Evolutionary conservation across 2,888 invertebrate genomes (phyloP), one percentile per base, ranked within the genome.

Genomic region (Ashinkailepas kermadecensis): DNA sequence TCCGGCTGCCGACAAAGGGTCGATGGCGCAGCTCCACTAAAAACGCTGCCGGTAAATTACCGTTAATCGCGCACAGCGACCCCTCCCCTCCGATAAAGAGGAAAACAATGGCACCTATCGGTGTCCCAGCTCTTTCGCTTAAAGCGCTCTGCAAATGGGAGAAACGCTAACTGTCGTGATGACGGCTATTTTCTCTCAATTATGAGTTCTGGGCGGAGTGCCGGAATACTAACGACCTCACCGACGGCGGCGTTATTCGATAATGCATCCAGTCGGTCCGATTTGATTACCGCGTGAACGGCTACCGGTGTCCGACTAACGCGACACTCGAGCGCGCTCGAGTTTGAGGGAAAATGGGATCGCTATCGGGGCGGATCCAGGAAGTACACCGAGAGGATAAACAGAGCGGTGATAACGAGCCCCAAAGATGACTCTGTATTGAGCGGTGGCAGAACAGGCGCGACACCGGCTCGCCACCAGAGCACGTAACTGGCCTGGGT

Each of bases 181-280:
- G 74, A 56, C 56, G 54, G 54, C 56, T 56, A 74, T 74, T 74
- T 74, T 74, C 54, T 74, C 74, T 74, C 74, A 74, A 74, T 74
- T 74, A 74, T 56, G 74, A 74, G 74, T 0, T 74, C 74, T 54
- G 74, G 74, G 74, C 74, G 74, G 74, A 74, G 74, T 21, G 54
- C 15, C 56, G 18, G 74, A 74, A 74, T 74, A 74, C 74, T 74
- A 74, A 74, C 74, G 74, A 74, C 74, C 13, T 21, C 54, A 74
- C 74, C 21, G 74, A 12, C 21, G 7, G 21, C 15, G 23, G 21
- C 13, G 18, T 74, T 1, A 56, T 18, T 74, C 74, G 74, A 56
- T 74, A 74, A 74, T 74, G 8, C n/a, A 56, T 13, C 74, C 7
- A 21, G 21, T 21, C 21, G 74, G 9, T 4, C 54, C 2, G 54